Evolutionary conservation across 2,113 vertebrate species (phyloP).

Genomic region (Mobula hypostoma): DNA sequence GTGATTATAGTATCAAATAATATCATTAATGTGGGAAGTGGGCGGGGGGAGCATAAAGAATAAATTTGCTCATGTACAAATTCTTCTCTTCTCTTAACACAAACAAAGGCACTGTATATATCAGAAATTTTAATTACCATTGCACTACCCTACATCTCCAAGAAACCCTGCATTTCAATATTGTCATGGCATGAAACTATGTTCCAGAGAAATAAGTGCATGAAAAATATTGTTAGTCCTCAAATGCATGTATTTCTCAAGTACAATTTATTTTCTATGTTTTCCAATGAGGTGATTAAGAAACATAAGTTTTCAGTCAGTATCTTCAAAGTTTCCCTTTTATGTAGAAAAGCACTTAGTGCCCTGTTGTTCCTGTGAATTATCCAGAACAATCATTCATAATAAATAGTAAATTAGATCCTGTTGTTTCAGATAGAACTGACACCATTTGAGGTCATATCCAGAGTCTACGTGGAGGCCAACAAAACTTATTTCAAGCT

Average conservation of each 20-base stretch:
- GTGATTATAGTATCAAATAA: too few relatives aligned
- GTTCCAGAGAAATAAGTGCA: background rate
- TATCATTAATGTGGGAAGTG: background rate
- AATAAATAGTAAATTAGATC: background rate
- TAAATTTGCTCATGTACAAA: background rate
- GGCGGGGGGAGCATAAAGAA: background rate
- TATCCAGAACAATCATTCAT: background rate
- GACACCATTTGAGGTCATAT: background rate
- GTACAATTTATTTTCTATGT: background rate
- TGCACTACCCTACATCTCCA: background rate
- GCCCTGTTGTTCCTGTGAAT: background rate
- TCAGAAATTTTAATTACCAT: background rate
- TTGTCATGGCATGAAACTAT: background rate
- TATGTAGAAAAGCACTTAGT: background rate
- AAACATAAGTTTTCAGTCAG: background rate
- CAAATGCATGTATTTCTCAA: background rate
- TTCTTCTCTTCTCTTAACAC: background rate
- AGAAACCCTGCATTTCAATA: background rate
- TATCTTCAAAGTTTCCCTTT: background rate
- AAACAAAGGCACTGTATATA: background rate
- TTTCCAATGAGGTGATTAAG: background rate
- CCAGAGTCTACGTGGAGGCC: background rate
- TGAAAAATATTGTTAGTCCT: background rate
- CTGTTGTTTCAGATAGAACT: background rate
- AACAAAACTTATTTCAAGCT: background rate